Percentiles rank a stretch among this genome's conserved stretches.
Conservation (phyloP, 2,888 invertebrate species). For the Hemaris fuciformis region DNA sequence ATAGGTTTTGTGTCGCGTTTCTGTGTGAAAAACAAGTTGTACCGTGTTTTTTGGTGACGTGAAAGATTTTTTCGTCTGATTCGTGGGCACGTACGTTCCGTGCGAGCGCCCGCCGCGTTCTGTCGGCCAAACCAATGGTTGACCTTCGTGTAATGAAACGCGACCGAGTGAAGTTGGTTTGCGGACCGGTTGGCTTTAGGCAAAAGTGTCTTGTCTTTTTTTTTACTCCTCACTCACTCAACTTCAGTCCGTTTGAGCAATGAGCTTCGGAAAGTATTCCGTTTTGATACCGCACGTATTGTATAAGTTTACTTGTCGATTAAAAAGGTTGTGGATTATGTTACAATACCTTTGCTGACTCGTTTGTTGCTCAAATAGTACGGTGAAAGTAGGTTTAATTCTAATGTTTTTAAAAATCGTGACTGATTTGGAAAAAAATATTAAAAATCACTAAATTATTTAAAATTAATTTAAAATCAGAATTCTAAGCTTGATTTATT, state of each 20-base stretch:
- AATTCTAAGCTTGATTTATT: too few species aligned
- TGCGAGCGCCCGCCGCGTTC: conserved; percentile 41
- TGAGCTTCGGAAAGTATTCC: conserved; percentile 1
- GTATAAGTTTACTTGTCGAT: not conserved
- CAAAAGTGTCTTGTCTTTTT: conserved; percentile 65
- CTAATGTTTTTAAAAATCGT: too few species aligned
- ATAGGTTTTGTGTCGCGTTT: not conserved
- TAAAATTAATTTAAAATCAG: too few species aligned
- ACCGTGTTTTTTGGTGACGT: conserved; percentile 45
- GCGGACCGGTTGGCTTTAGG: conserved; percentile 71
- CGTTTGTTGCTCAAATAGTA: too few species aligned
- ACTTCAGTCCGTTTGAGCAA: conserved; percentile 42
- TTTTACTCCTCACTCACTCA: conserved; percentile 42
- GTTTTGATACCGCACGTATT: not conserved
- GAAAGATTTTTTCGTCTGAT: conserved; percentile 56
- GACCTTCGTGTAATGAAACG: conserved; percentile 72
- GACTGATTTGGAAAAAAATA: too few species aligned
- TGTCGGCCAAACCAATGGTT: conserved; percentile 43
- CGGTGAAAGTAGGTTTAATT: too few species aligned
- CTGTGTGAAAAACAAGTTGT: conserved; percentile 42
- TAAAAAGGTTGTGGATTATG: not conserved
- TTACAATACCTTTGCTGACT: not conserved
- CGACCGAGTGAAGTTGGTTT: conserved; percentile 63
- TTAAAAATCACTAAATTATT: too few species aligned
- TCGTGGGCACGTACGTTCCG: conserved; percentile 36